These are phyloP conservation scores for Melanotaenia duboulayi DNA, from an alignment of 2,113 vertebrate species.

Conservation along the genomic window DNA sequence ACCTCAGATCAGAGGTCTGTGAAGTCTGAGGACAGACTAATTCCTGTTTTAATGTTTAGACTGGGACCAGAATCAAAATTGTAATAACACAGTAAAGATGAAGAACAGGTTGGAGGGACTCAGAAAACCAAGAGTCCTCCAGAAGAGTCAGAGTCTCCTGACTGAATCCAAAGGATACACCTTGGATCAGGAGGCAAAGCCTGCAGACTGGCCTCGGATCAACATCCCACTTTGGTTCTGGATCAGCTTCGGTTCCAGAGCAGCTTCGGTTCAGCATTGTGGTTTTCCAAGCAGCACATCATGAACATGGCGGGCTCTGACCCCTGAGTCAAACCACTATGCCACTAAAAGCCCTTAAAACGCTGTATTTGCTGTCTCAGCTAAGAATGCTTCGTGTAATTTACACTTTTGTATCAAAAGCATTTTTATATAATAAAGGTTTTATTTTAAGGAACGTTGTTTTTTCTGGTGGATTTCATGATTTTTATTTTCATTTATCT, in stretches of 20 bases:
- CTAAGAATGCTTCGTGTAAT: slow-evolving; percentile 78
- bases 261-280: too few species aligned
- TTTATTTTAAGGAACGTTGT: slow-evolving; percentile 81
- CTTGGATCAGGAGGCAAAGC: background rate
- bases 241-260: too few species aligned
- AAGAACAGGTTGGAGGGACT: too few species aligned
- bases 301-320: slow-evolving; percentile 5
- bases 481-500: too few species aligned
- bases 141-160: too few species aligned
- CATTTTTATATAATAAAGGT: slow-evolving; percentile 88
- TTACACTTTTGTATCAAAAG: slow-evolving; percentile 83
- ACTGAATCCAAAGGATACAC: too few species aligned
- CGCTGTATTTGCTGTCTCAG: slow-evolving; percentile 56
- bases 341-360: slow-evolving; percentile 44
- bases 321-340: slow-evolving; percentile 55
- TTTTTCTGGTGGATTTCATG: background rate
- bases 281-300: slow-evolving; percentile 27
- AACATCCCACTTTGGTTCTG: background rate
- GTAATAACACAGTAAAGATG: too few species aligned
- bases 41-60: too few species aligned
- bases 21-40: too few species aligned
- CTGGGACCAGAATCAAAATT: too few species aligned
- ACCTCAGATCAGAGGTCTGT: too few species aligned
- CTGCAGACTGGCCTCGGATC: background rate
- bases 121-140: too few species aligned